Base-by-base conservation (phyloP, 2,888 invertebrate genomes). In the Eremobia ochroleuca region DNA sequence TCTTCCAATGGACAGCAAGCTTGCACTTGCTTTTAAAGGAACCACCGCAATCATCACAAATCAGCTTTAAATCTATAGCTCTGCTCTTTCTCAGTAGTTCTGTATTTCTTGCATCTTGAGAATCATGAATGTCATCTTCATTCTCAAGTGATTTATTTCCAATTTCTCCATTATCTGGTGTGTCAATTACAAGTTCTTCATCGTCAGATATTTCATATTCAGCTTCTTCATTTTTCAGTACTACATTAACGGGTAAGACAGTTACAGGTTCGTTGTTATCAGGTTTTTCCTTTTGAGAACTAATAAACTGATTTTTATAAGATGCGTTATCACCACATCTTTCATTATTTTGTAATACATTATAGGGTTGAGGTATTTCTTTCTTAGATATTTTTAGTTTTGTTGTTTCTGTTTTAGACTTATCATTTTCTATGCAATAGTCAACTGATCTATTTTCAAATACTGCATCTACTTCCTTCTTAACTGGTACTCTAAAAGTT, bases 11-110 rank as follows among this genome's bases (percentile, higher is more conserved):
- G 0, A 92, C 92, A 59, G 88, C 78, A n/a, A 93, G 68, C 75
- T 92, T 93, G 64, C 92, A 93, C 73, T 92, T 92, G 34, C 90
- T 92, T 79, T 89, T 92, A 43, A 93, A 93, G 13, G 76, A 83
- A 1, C 77, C 87, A 0, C 89, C 89, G 59, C 93, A 93, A 40
- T 92, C 92, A 67, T 92, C 81, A 59, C 92, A 89, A 25, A 83
- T 87, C 31, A 85, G 70, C 15, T 87, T 76, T 37, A 86, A 73
- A 59, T 88, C 79, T 55, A 76, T 77, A 13, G 82, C 81, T 40
- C 64, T 86, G 52, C 81, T 82, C 2, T 68, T 81, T 59, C 58
- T 81, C 0, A 62, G 18, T 11, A 5, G 5, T 55, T 28, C 62
- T 8, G 34, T 11, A 18, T 55, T 46, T 46, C 11, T 55, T 31